phyloP scores from a whole-genome alignment of 2,113 vertebrate genomes.

The Sceloporus tristichus region DNA sequence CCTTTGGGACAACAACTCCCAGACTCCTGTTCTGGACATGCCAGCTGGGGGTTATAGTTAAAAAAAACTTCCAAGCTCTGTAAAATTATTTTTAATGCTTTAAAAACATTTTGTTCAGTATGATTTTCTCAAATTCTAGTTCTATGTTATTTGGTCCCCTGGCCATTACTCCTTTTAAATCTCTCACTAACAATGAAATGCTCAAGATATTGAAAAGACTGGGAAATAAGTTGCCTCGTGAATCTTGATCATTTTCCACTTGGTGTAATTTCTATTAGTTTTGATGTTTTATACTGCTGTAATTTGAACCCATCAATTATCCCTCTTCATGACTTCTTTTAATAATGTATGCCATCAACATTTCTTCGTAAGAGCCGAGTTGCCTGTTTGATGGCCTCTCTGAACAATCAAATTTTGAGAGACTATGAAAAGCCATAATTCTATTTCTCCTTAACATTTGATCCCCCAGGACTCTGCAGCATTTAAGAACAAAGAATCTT shows the following conservation, averaged over 20 bases:
- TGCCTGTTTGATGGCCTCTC: constrained; percentile 5
- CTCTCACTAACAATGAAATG: not conserved
- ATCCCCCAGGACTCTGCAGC: not conserved
- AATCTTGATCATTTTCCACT: not conserved
- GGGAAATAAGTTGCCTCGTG: not conserved
- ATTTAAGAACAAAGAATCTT: not conserved
- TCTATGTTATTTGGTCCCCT: not conserved
- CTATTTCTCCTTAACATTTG: not conserved
- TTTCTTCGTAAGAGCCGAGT: constrained; percentile 23
- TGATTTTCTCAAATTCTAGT: not conserved
- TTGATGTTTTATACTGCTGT: not conserved
- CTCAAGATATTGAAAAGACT: constrained; percentile 4
- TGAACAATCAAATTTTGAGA: not conserved
- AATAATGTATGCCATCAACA: not conserved
- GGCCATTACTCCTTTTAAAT: not conserved
- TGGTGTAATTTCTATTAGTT: constrained; percentile 36
- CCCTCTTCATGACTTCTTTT: constrained; percentile 8
- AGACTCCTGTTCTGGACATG: no score
- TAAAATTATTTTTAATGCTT: not conserved
- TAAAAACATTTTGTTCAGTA: not conserved
- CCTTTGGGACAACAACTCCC: no score
- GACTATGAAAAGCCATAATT: not conserved
- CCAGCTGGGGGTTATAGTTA: not conserved
- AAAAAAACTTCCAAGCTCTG: not conserved
- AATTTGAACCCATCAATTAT: constrained; percentile 44